Percentiles rank a stretch among this genome's conserved stretches.
These are phyloP conservation scores for Psilanteris sp. DNA, from an alignment of 1,140 invertebrate species.

Conservation along the genomic window DNA sequence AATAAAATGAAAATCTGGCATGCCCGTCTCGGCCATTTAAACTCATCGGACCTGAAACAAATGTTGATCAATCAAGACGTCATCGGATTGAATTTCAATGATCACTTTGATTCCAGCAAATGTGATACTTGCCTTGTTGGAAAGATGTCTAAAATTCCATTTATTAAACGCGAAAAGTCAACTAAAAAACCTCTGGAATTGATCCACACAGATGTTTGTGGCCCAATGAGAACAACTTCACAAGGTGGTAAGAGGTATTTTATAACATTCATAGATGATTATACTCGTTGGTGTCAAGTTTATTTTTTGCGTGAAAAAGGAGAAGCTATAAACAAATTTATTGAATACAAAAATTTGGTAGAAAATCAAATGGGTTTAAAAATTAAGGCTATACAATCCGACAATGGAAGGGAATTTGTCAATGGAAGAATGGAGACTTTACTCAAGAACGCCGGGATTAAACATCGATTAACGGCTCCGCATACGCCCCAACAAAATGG, in stretches of 20 bases:
- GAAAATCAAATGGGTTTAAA: conserved; percentile 64
- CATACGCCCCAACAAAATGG: conserved; percentile 61
- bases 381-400: conserved; percentile 61
- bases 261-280: conserved; percentile 67
- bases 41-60: not conserved
- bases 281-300: conserved; percentile 59
- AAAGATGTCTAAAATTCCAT: not conserved
- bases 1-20: conserved; percentile 15
- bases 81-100: not conserved
- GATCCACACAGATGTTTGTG: conserved; percentile 40
- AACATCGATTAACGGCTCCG: conserved; percentile 26
- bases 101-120: not conserved
- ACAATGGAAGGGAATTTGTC: conserved; percentile 68
- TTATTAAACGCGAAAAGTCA: not conserved
- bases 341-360: conserved; percentile 58
- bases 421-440: conserved; percentile 62
- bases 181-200: conserved; percentile 27
- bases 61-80: conserved; percentile 1
- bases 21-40: conserved; percentile 15
- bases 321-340: conserved; percentile 54
- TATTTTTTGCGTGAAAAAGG: conserved; percentile 69
- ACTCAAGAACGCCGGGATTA: conserved; percentile 39
- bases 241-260: conserved; percentile 58
- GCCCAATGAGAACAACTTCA: conserved; percentile 27
- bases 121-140: conserved; percentile 61